Evolutionary conservation across 2,888 invertebrate species (phyloP).

Genomic region (Caenorhabditis wallacei): DNA sequence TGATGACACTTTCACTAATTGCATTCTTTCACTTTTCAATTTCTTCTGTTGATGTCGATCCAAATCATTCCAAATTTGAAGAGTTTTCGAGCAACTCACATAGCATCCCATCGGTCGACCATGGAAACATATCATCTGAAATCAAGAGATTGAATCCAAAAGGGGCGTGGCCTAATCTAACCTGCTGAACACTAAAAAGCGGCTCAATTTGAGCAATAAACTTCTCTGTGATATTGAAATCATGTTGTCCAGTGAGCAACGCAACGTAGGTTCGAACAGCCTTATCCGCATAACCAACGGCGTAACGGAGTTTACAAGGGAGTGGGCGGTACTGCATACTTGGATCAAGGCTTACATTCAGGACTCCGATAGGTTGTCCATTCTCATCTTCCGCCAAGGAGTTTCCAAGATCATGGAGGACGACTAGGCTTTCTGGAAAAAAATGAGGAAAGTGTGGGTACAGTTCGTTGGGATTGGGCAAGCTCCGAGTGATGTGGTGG

Average conservation of each 20-base stretch:
- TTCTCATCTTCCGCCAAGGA: slow-evolving; percentile 67
- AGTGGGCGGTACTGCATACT: slow-evolving; percentile 72
- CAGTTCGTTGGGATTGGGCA: no score
- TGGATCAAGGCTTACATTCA: slow-evolving; percentile 70
- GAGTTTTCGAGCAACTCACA: slow-evolving; percentile 67
- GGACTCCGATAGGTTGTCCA: slow-evolving; percentile 64
- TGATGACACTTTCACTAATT: slow-evolving; percentile 54
- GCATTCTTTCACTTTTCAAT: slow-evolving; percentile 74
- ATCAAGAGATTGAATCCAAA: neutral
- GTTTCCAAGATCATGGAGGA: slow-evolving; percentile 71
- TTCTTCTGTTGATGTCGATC: slow-evolving; percentile 75
- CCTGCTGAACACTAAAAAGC: slow-evolving; percentile 65
- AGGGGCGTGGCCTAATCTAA: no score
- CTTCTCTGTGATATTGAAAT: slow-evolving; percentile 70
- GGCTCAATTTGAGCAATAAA: slow-evolving; percentile 75
- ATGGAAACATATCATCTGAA: slow-evolving; percentile 71
- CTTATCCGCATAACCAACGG: slow-evolving; percentile 70
- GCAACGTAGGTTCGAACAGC: slow-evolving; percentile 73
- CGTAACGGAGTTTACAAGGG: slow-evolving; percentile 72
- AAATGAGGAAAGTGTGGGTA: no score
- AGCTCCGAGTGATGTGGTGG: no score
- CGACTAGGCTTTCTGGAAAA: slow-evolving; percentile 63
- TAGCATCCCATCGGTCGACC: slow-evolving; percentile 75
- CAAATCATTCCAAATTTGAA: slow-evolving; percentile 74
- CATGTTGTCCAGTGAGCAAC: slow-evolving; percentile 69